A percentile compares a stretch with the other conserved stretches of the same genome.
Evolutionary conservation across 37 sponge, comb jelly and placozoan species (phyloP).

Genomic region (Cliona cf. orientalis): DNA sequence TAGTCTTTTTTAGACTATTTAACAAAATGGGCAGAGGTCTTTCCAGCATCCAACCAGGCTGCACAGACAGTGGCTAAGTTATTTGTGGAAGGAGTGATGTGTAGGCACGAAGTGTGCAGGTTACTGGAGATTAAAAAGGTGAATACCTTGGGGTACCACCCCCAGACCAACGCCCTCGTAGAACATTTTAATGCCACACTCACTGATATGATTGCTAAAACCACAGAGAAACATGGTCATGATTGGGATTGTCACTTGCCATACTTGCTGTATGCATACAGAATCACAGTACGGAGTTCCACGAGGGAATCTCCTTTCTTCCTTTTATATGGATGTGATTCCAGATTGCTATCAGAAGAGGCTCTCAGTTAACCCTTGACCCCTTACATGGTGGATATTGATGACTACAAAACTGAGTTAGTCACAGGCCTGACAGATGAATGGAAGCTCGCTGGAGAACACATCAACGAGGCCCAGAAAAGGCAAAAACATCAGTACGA

Average conservation of each 20-base stretch:
- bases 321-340: slow-evolving; percentile 24
- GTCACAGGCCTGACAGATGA: background rate
- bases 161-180: slow-evolving; percentile 3
- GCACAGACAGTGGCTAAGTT: slow-evolving; percentile 16
- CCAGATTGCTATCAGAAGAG: background rate
- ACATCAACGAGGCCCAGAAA: slow-evolving; percentile 6
- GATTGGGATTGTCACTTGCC: slow-evolving; percentile 18
- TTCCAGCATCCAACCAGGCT: slow-evolving; percentile 2
- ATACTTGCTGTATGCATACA: slow-evolving; percentile 15
- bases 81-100: slow-evolving; percentile 4
- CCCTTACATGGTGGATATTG: slow-evolving; percentile 15
- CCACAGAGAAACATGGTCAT: background rate
- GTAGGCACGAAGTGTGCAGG: slow-evolving; percentile 13
- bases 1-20: background rate
- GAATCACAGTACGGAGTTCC: background rate
- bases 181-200: slow-evolving; percentile 8
- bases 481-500: no score
- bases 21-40: slow-evolving; percentile 20
- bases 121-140: slow-evolving; percentile 3
- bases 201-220: slow-evolving; percentile 5
- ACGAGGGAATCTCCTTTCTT: slow-evolving; percentile 25
- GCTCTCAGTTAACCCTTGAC: background rate
- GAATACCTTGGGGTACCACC: slow-evolving; percentile 15
- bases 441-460: background rate
- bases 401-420: slow-evolving; percentile 25